Conservation (phyloP, 2,797 vertebrate genomes). For the Acrossocheilus wenchowensis region DNA sequence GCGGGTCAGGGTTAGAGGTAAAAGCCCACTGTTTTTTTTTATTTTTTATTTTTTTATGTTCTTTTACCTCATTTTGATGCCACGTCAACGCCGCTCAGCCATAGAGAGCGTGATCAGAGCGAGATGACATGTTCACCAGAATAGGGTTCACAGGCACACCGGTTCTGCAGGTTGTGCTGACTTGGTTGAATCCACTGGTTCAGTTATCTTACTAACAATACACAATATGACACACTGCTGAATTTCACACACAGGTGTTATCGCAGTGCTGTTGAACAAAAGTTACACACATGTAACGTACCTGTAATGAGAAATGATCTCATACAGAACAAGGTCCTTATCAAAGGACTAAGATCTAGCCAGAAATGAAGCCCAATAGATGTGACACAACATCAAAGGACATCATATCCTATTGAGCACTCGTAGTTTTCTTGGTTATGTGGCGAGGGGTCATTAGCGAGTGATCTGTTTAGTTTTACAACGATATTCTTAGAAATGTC, state of each 20-base stretch:
- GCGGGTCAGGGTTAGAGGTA: conserved; percentile 8
- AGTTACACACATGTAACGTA: background rate
- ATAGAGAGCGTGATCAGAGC: conserved; percentile 18
- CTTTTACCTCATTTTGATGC: background rate
- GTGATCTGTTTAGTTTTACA: background rate
- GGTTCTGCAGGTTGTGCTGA: background rate
- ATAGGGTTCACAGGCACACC: background rate
- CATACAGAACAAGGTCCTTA: background rate
- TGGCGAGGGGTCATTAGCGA: background rate
- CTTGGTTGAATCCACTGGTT: conserved; percentile 8
- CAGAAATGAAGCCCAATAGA: background rate
- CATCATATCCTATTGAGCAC: conserved; percentile 3
- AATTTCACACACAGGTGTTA: background rate
- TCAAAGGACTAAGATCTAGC: conserved; percentile 25
- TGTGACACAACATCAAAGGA: background rate
- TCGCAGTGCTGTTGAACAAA: conserved; percentile 17
- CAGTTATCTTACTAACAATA: conserved; percentile 3
- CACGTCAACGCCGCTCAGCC: background rate
- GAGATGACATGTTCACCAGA: conserved; percentile 28
- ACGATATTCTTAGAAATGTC: background rate
- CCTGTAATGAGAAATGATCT: background rate
- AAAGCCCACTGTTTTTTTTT: background rate
- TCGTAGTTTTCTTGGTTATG: background rate
- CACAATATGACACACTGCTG: conserved; percentile 23
- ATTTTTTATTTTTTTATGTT: background rate